These are phyloP conservation scores for Tortrix viridana DNA, from an alignment of 2,888 invertebrate genomes.

Conservation along the genomic window DNA sequence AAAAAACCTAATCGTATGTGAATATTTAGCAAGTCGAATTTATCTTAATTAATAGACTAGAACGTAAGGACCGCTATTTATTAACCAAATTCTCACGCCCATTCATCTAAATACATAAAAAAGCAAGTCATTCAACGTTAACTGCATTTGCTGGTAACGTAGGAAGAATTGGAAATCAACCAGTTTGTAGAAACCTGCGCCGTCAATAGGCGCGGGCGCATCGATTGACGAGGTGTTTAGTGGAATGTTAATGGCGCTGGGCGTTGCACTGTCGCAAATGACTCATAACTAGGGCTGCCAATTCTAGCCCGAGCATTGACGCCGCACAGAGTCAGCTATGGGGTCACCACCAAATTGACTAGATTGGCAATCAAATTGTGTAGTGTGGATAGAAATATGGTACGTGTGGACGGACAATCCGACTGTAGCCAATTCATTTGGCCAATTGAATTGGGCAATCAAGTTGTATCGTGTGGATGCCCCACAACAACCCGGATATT, in stretches of 20 bases:
- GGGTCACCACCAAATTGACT: no score
- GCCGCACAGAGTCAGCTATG: no score
- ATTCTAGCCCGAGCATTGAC: no score
- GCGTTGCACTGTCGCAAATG: constrained; percentile 75
- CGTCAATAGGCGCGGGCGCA: constrained; percentile 31
- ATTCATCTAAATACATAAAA: constrained; percentile 11
- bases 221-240: constrained; percentile 61
- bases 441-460: no score
- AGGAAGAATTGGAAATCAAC: constrained; percentile 32
- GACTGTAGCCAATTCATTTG: no score
- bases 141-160: constrained; percentile 22
- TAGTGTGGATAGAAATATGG: no score
- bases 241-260: constrained; percentile 72
- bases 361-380: no score
- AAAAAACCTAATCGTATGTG: no score
- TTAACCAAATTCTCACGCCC: neutral
- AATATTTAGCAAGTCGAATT: no score
- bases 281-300: constrained; percentile 51
- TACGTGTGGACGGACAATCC: no score
- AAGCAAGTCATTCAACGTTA: constrained; percentile 7
- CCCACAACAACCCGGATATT: no score
- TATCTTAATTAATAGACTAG: neutral
- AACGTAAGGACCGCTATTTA: neutral
- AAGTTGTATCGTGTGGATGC: no score
- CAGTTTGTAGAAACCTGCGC: constrained; percentile 20